phyloP scores from a whole-genome alignment of 2,888 invertebrate species.

The Heliconius charithonia region DNA sequence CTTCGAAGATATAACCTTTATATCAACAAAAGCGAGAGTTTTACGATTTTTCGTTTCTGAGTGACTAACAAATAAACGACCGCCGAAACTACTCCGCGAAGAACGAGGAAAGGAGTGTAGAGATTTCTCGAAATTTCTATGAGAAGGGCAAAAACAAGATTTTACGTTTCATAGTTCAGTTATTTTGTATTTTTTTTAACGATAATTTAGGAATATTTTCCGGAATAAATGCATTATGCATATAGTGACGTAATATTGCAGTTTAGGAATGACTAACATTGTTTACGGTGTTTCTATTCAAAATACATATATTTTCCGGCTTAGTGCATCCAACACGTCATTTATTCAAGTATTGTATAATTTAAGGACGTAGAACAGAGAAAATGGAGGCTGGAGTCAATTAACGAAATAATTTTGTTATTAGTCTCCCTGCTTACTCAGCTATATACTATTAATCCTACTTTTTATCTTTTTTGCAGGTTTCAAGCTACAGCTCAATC shows the following conservation, averaged over 20 bases:
- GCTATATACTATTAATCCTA: too few relatives aligned
- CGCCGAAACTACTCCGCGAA: too few relatives aligned
- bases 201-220: not conserved
- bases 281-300: not conserved
- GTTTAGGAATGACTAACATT: constrained; percentile 7
- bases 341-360: not conserved
- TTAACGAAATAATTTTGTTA: too few relatives aligned
- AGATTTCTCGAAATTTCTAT: too few relatives aligned
- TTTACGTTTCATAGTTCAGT: not conserved
- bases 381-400: not conserved
- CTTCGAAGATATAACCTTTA: too few relatives aligned
- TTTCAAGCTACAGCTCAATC: too few relatives aligned
- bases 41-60: too few relatives aligned
- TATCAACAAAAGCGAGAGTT: too few relatives aligned
- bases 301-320: constrained; percentile 2
- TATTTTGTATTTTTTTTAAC: not conserved
- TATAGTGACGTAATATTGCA: not conserved
- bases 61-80: too few relatives aligned
- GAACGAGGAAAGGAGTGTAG: too few relatives aligned
- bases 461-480: too few relatives aligned
- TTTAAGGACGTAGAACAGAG: not conserved
- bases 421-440: too few relatives aligned
- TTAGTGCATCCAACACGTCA: not conserved
- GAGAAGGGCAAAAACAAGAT: not conserved
- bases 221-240: not conserved